Percentiles rank a stretch among this genome's conserved stretches.
These are phyloP conservation scores for Polyergus mexicanus DNA, from an alignment of 1,140 invertebrate genomes.

Conservation along the genomic window DNA sequence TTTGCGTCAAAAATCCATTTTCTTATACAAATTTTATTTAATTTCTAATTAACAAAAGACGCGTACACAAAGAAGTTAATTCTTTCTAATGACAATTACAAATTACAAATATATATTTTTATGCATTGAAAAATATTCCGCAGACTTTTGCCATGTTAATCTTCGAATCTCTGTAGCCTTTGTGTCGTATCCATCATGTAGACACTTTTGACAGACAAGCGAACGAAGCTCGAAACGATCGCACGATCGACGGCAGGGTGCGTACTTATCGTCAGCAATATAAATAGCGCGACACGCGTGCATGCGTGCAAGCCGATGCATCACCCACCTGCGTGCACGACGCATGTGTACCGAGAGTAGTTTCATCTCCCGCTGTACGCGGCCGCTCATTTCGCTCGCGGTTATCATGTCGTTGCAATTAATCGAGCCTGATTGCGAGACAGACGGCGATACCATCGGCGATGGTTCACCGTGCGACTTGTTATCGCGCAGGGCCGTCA, in stretches of 20 bases:
- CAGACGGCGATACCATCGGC: constrained; percentile 68
- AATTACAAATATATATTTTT: not conserved
- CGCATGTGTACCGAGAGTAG: constrained; percentile 25
- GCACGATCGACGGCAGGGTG: constrained; percentile 29
- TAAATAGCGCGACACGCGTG: constrained; percentile 2
- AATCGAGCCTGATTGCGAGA: constrained; percentile 74
- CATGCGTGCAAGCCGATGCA: constrained; percentile 13
- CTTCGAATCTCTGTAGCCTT: not conserved
- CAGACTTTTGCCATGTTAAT: not conserved
- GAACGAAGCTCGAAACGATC: constrained; percentile 4
- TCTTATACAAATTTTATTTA: no score
- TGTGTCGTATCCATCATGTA: no score
- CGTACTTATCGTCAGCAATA: constrained; percentile 66
- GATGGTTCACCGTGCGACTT: constrained; percentile 11
- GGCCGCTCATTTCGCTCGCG: constrained; percentile 65
- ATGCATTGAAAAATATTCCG: not conserved
- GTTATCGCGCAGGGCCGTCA: constrained; percentile 20
- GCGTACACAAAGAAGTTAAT: no score
- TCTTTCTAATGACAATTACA: not conserved
- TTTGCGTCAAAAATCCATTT: not conserved
- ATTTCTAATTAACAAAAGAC: no score
- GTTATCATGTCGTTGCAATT: constrained; percentile 75
- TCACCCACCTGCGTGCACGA: constrained; percentile 36
- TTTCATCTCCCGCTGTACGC: constrained; percentile 53
- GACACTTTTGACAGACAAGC: not conserved